Evolutionary conservation across 2,797 vertebrate species (phyloP).

Genomic region (Darevskia nairensis): DNA sequence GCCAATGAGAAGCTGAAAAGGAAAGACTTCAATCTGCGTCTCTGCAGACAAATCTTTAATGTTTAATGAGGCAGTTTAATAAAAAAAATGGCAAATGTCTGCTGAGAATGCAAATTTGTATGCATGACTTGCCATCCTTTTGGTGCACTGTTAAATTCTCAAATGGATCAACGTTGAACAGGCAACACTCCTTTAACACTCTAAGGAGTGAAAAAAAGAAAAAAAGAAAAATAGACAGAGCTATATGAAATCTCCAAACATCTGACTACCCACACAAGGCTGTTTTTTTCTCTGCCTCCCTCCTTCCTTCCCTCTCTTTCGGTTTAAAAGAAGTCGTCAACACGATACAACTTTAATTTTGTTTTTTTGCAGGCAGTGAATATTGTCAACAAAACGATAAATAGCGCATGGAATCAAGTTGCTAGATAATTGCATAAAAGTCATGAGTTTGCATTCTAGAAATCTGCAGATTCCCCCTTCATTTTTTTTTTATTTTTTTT

Average conservation of each 20-base stretch:
- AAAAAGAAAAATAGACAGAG: background rate
- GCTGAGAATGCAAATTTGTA: conserved; percentile 58
- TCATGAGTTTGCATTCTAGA: background rate
- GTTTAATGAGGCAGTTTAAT: conserved; percentile 70
- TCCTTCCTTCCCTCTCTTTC: background rate
- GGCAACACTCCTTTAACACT: conserved; percentile 28
- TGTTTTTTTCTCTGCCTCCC: conserved; percentile 35
- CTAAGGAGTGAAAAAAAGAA: conserved; percentile 27
- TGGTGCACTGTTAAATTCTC: conserved; percentile 55
- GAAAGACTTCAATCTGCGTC: conserved; percentile 32
- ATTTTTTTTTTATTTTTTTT: no score
- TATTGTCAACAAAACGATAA: conserved; percentile 30
- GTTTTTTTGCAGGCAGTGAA: conserved; percentile 21
- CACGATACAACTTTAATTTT: conserved; percentile 40
- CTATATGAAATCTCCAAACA: conserved; percentile 46
- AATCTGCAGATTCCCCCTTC: background rate
- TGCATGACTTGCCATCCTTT: conserved; percentile 53
- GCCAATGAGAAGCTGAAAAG: conserved; percentile 55
- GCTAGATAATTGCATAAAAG: background rate
- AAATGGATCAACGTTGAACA: conserved; percentile 49
- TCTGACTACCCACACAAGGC: conserved; percentile 5
- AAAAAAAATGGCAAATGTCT: conserved; percentile 47
- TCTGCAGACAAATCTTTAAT: conserved; percentile 64
- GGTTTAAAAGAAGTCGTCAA: background rate
- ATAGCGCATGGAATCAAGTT: background rate